Evolutionary conservation across 2,797 vertebrate species (phyloP), one percentile per base, ranked within the genome.

Genomic region (Catharus ustulatus): DNA sequence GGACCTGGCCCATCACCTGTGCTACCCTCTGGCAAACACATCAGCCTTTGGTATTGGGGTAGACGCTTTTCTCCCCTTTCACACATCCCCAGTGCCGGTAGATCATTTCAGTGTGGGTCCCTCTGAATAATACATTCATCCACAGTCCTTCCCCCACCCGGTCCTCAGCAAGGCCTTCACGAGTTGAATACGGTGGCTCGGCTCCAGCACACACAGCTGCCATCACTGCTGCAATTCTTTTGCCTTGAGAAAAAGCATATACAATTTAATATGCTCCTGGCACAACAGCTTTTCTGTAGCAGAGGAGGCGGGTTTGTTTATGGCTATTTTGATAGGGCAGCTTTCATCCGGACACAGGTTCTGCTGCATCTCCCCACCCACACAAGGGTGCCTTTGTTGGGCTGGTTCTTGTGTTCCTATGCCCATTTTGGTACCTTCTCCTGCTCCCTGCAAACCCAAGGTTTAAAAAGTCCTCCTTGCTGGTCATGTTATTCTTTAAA

Each of bases 241-340:
- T 67, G 94, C 96, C 95, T 96, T 95, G 91, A 96, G 95, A 96
- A 96, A 96, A 95, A 94, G 79, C 96, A 97, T 97, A 91, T 94
- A 97, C 95, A 95, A 97, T 97, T 97, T 96, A 97, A 97, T 96
- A 95, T 95, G 93, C 93, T 97, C 93, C 85, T 94, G 95, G 96
- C 96, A 97, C 84, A 93, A 83, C 82, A 92, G 90, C 90, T 95
- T 95, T 95, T 85, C 84, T 96, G 86, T 95, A 62, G 93, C 42
- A 6, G 79, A 91, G 94, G 94, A 96, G 96, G 95, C 86, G 93
- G 93, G 91, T 93, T 96, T 96, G 94, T 96, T 97, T 95, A 79
- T 91, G 94, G 93, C 93, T 95, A 81, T 95, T 96, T 96, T 90
- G 94, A 92, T 81, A 89, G 94, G 86, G 91, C 84, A 77, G 90